Percentiles rank a stretch among this genome's conserved stretches.
These are phyloP conservation scores for Rhyacichthys aspro DNA, from an alignment of 2,797 vertebrate species.

Conservation along the genomic window DNA sequence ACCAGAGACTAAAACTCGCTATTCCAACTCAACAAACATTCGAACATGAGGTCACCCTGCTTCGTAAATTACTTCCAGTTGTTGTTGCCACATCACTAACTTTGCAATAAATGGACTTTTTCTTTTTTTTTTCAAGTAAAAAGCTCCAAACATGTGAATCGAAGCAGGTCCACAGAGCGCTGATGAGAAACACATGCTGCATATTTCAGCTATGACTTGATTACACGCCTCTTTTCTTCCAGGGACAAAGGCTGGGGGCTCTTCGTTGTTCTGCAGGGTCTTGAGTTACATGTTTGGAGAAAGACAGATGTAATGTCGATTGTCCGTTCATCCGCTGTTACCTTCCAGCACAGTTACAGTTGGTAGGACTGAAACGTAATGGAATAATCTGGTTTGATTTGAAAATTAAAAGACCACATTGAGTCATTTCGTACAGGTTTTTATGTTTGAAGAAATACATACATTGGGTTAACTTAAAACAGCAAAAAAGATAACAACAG, in stretches of 20 bases:
- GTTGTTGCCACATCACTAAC: conserved; percentile 72
- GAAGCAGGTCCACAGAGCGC: conserved; percentile 67
- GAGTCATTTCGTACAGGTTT: too few relatives aligned
- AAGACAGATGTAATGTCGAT: conserved; percentile 2
- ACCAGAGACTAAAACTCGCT: conserved; percentile 21
- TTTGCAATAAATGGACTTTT: conserved; percentile 67
- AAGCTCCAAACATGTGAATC: conserved; percentile 74
- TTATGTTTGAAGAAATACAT: too few relatives aligned
- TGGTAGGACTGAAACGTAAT: too few relatives aligned
- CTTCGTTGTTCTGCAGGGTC: conserved; percentile 16
- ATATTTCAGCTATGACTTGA: conserved; percentile 82
- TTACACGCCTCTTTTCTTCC: conserved; percentile 74
- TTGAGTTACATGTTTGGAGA: conserved; percentile 16
- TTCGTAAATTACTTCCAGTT: conserved; percentile 66
- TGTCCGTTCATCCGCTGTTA: too few relatives aligned
- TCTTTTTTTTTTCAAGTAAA: too few relatives aligned
- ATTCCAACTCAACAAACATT: conserved; percentile 38
- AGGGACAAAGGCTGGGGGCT: conserved; percentile 20
- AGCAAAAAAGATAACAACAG: too few relatives aligned
- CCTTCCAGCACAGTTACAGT: too few relatives aligned
- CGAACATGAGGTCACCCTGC: conserved; percentile 55
- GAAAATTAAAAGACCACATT: too few relatives aligned
- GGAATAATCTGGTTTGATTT: too few relatives aligned
- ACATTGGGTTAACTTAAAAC: too few relatives aligned
- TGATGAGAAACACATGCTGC: conserved; percentile 83